phyloP scores from a whole-genome alignment of 2,113 vertebrate genomes.

The Buteo buteo region DNA sequence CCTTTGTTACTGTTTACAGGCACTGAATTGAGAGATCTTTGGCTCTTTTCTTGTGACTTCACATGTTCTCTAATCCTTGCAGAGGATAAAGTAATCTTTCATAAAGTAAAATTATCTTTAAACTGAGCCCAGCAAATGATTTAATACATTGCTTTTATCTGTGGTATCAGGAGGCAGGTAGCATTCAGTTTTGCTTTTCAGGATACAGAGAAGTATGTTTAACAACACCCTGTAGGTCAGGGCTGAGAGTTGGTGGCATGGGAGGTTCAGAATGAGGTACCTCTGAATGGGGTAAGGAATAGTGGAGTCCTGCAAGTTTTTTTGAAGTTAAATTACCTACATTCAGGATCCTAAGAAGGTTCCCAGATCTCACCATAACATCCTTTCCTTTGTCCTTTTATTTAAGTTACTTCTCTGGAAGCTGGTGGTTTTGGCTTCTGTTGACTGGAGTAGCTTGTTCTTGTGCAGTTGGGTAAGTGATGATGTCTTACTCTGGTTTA shows the following conservation, averaged over 20 bases:
- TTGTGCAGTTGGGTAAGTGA: constrained; percentile 87
- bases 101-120: neutral
- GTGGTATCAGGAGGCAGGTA: neutral
- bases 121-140: neutral
- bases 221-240: neutral
- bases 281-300: neutral
- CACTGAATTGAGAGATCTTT: neutral
- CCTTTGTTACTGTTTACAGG: neutral
- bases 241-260: neutral
- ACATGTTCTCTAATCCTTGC: neutral
- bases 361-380: neutral
- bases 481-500: neutral
- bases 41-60: neutral
- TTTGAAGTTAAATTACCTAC: neutral
- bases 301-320: neutral
- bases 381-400: neutral
- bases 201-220: neutral
- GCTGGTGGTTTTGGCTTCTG: constrained; percentile 84
- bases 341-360: neutral
- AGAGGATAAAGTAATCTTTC: neutral
- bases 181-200: neutral
- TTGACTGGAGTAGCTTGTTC: constrained; percentile 82
- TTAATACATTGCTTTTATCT: neutral
- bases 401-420: constrained; percentile 76
- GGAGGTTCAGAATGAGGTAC: neutral